Base-by-base conservation (phyloP, 2,888 invertebrate species). In the Charanyca ferruginea region DNA sequence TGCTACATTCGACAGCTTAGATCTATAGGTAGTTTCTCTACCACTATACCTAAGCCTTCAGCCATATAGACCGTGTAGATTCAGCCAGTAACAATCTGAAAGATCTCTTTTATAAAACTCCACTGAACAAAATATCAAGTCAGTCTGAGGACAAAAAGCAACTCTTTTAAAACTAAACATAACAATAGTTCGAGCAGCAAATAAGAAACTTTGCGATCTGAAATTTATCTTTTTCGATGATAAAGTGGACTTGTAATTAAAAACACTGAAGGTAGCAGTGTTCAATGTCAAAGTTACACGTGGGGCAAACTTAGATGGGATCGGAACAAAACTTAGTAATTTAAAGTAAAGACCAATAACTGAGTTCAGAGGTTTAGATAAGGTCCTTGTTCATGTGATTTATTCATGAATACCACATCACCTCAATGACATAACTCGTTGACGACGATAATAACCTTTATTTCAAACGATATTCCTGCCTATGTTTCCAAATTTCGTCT, bases 251-350 rank as follows among this genome's bases (percentile, higher is more conserved):
- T 42, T 42, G 25, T 66, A 64, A 70, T 79, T 64, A 74, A 55
- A 63, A 70, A 61, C 57, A 61, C 28, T 38, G 23, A 70, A 79
- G 75, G 63, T 60, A 32, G 2, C 25, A 23, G 48, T 49, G 25
- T 70, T 64, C 49, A 48, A 57, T 70, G 79, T 70, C 52, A 61
- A 79, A 75, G 66, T 59, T 49, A 52, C 32, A 38, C 35, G 60
- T 38, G 47, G 53, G 16, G 20, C 20, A 23, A 64, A 74, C 35
- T 70, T 79, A 25, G 38, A 55, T 58, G 35, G 45, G 38, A 38
- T 38, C 25, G 13, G n/a, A 63, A 51, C 35, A 61, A 65, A 59
- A 69, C 61, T 64, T 59, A 23, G 42, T 25, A 51, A 51, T n/a
- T n/a, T 49, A 16, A 11, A 47, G n/a, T 51, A 71, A 51, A 20